Percentiles rank a stretch among this genome's conserved stretches.
Evolutionary conservation across 92 coral and sea anemone species (phyloP).

Genomic region (Heteractis magnifica): DNA sequence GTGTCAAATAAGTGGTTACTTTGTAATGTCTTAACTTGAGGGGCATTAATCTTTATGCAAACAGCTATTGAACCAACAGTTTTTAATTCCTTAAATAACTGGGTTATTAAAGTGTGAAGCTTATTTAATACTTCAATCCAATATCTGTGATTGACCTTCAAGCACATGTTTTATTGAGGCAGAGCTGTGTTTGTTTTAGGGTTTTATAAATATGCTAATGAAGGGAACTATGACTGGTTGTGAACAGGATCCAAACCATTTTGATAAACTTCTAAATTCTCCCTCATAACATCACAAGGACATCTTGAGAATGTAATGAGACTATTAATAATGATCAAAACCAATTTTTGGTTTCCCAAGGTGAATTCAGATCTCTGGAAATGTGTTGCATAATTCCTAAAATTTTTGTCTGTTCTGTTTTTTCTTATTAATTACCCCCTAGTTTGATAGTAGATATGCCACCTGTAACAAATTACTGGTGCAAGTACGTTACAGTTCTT

Average conservation of each 20-base stretch:
- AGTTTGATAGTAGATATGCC: background rate
- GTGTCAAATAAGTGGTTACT: constrained; percentile 37
- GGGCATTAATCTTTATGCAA: constrained; percentile 18
- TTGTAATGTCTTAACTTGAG: constrained; percentile 7
- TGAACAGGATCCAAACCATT: background rate
- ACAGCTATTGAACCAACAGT: background rate
- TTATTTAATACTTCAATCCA: background rate
- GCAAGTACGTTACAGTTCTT: background rate
- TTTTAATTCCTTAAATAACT: background rate
- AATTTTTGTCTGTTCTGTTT: background rate
- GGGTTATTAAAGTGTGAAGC: background rate
- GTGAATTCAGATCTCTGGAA: background rate
- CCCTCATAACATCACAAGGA: background rate
- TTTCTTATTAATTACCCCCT: background rate
- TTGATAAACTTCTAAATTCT: background rate
- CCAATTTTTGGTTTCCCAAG: background rate
- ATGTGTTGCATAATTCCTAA: background rate
- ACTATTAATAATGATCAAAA: background rate
- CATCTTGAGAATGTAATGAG: background rate
- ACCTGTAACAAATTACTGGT: constrained; percentile 5
- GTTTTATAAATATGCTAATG: constrained; percentile 7
- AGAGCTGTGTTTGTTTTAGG: constrained; percentile 18
- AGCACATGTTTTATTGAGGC: background rate
- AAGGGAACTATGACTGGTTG: background rate
- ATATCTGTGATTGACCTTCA: background rate